Evolutionary conservation across 2,888 invertebrate species (phyloP).

Genomic region (Omphaloscelis lunosa): DNA sequence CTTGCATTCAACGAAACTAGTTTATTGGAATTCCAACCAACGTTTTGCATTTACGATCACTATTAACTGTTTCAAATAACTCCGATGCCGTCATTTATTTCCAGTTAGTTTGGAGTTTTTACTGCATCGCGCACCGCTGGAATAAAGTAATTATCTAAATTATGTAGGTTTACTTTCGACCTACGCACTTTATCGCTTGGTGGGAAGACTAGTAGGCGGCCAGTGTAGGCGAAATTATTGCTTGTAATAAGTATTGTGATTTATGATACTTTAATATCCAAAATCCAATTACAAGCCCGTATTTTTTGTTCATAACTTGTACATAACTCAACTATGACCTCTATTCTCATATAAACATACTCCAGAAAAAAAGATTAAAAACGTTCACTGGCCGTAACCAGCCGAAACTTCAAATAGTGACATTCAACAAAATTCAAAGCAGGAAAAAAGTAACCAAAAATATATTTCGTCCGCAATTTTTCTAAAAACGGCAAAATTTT

Average conservation of each 20-base stretch:
- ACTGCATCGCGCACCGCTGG: conserved; percentile 37
- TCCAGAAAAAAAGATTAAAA: conserved; percentile 1
- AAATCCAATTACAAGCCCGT: conserved; percentile 15
- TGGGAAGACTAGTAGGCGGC: conserved; percentile 40
- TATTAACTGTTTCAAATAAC: conserved; percentile 57
- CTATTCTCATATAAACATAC: not conserved
- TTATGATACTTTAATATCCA: conserved; percentile 28
- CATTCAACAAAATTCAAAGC: conserved; percentile 53
- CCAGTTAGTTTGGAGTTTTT: conserved; percentile 48
- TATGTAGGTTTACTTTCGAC: conserved; percentile 54
- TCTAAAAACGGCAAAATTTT: conserved; percentile 79
- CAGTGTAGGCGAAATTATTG: conserved; percentile 55
- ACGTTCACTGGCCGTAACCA: conserved; percentile 10
- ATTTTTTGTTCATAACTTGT: not conserved
- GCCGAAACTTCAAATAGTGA: conserved; percentile 48
- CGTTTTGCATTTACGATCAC: conserved; percentile 57
- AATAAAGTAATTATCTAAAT: conserved; percentile 57
- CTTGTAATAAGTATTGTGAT: conserved; percentile 39
- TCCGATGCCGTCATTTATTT: conserved; percentile 51
- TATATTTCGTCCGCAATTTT: conserved; percentile 47
- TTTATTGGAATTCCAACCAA: conserved; percentile 53
- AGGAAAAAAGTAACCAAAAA: conserved; percentile 47
- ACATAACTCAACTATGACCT: conserved; percentile 25
- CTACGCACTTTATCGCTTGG: conserved; percentile 43
- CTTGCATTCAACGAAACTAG: conserved; percentile 53